Evolutionary conservation across 2,113 vertebrate species (phyloP), one percentile per base, ranked within the genome.

Genomic region (Takifugu bimaculatus): DNA sequence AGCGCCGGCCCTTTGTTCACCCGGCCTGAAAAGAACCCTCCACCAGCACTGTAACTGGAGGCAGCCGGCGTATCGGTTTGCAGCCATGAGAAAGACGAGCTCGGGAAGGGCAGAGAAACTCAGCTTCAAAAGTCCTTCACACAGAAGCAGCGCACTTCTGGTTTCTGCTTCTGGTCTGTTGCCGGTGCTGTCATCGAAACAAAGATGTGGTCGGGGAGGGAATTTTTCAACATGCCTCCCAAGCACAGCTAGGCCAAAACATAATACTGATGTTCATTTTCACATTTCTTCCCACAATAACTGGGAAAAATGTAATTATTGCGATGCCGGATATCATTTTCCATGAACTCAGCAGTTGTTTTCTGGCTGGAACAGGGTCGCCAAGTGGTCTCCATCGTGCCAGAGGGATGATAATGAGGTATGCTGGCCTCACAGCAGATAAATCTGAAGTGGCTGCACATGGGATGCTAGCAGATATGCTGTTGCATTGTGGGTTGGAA

Each of bases 31-130:
- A 91, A 75, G 68, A 72, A 88, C 85, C 84, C 72, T 78, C 80
- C 82, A 75, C 82, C 78, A 69, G 73, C 74, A 71, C 82, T 84
- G 86, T 87, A 90, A 90, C 83, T 87, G 69, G 87, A 86, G 80
- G 82, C 51, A 0, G 65, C 90, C 79, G 79, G 76, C 81, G 70
- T 82, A 92, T 89, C 86, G 56, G 80, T 90, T 92, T 92, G 84
- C 72, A 13, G 65, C 81, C 6, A 13, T 64, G 65, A 56, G 82
- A 73, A 85, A 79, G 70, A 43, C 47, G 74, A 75, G 81, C 58
- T 32, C 54, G 53, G 63, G 29, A 76, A 43, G 42, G 61, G 62
- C 60, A 50, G 26, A 78, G 63, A 71, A 20, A 20, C 20, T 20
- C 20, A 20, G 20, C 20, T 20, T 20, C 1, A 39, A 87, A 77